Percentiles rank a stretch among this genome's conserved stretches.
These are phyloP conservation scores for Phymatocera aterrima DNA, from an alignment of 2,888 invertebrate genomes.

Conservation along the genomic window DNA sequence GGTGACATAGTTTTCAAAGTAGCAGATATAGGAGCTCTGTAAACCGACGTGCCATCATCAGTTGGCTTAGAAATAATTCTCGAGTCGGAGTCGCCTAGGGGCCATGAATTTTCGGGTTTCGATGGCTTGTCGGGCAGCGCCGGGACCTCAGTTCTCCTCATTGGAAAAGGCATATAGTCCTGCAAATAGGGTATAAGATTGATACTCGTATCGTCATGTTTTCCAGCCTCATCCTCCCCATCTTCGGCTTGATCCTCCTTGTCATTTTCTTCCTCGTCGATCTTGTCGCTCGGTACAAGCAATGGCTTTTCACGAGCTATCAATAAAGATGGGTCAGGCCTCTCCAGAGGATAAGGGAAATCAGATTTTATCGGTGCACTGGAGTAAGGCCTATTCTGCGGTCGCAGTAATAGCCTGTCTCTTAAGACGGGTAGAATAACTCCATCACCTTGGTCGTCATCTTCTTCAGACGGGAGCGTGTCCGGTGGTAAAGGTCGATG, in stretches of 20 bases:
- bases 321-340: slow-evolving; percentile 76
- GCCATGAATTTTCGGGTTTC: slow-evolving; percentile 71
- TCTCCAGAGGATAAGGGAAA: slow-evolving; percentile 82
- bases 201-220: slow-evolving; percentile 65
- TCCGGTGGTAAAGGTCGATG: slow-evolving; percentile 75
- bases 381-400: slow-evolving; percentile 48
- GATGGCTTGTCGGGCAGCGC: slow-evolving; percentile 66
- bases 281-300: slow-evolving; percentile 70
- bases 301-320: slow-evolving; percentile 71
- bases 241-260: slow-evolving; percentile 51
- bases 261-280: slow-evolving; percentile 56
- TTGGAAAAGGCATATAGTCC: slow-evolving; percentile 73
- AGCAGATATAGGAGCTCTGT: slow-evolving; percentile 56
- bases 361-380: slow-evolving; percentile 75
- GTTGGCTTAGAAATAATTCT: slow-evolving; percentile 67
- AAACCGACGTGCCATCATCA: neutral
- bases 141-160: slow-evolving; percentile 63
- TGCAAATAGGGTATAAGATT: slow-evolving; percentile 75
- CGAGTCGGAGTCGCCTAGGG: slow-evolving; percentile 72
- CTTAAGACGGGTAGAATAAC: slow-evolving; percentile 21
- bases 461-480: slow-evolving; percentile 64
- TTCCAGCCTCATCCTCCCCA: slow-evolving; percentile 53
- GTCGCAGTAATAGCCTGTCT: slow-evolving; percentile 40
- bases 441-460: slow-evolving; percentile 51
- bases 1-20: slow-evolving; percentile 73